Conservation (phyloP, 2,888 invertebrate species). For the Campoplex capitator region DNA sequence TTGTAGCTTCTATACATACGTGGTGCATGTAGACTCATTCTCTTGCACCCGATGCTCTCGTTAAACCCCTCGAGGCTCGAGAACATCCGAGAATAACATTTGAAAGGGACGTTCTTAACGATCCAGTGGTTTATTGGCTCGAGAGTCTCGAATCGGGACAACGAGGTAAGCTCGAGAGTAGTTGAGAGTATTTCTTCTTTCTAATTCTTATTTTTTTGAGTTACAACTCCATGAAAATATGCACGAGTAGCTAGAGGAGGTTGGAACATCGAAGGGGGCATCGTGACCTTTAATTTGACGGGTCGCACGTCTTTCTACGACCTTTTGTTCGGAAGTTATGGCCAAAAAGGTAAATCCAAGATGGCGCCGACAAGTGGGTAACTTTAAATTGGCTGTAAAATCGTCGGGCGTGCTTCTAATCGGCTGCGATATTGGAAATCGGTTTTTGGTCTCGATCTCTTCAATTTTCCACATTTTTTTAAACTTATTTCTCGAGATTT, state of each 20-base stretch:
- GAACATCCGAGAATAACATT: constrained; percentile 67
- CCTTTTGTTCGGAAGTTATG: neutral
- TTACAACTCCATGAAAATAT: neutral
- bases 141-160: constrained; percentile 34
- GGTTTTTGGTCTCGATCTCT: neutral
- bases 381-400: neutral
- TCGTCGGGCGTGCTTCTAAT: neutral
- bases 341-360: neutral
- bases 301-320: neutral
- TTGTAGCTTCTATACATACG: neutral
- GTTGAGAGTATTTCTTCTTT: neutral
- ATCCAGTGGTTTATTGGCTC: constrained; percentile 51
- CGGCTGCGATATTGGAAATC: neutral
- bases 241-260: neutral
- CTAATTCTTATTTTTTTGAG: neutral
- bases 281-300: constrained; percentile 3
- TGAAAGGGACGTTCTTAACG: constrained; percentile 59
- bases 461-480: neutral
- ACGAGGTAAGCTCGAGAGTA: neutral
- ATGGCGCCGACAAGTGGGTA: constrained; percentile 5
- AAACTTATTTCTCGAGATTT: neutral
- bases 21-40: constrained; percentile 15
- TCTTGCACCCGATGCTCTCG: constrained; percentile 27
- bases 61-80: constrained; percentile 63
- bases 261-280: neutral